Conservation (phyloP, 2,888 invertebrate genomes). For the Epicampocera succincta region DNA sequence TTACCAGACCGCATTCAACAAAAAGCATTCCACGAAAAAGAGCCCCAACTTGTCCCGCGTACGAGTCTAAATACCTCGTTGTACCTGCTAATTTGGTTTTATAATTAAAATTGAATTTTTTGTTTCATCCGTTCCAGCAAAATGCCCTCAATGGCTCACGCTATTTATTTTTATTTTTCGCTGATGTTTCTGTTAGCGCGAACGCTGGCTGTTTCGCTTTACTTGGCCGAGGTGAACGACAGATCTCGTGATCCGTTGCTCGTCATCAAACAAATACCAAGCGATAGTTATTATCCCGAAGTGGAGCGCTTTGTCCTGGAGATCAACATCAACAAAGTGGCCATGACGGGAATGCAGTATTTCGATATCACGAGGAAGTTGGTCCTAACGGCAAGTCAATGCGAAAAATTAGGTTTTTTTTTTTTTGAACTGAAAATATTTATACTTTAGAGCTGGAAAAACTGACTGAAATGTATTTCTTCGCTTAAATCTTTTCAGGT, state of each 20-base stretch:
- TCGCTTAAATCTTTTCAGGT: slow-evolving; percentile 78
- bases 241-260: slow-evolving; percentile 81
- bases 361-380: slow-evolving; percentile 79
- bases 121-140: slow-evolving; percentile 72
- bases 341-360: slow-evolving; percentile 79
- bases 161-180: slow-evolving; percentile 84
- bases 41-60: too few relatives aligned
- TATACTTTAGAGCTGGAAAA: too few relatives aligned
- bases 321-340: slow-evolving; percentile 76
- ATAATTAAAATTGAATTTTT: too few relatives aligned
- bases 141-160: slow-evolving; percentile 79
- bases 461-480: slow-evolving; percentile 3
- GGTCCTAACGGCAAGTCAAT: slow-evolving; percentile 75
- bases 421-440: too few relatives aligned
- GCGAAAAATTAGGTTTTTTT: background rate
- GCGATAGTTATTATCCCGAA: slow-evolving; percentile 81
- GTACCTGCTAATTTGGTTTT: too few relatives aligned
- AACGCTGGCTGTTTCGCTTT: slow-evolving; percentile 83
- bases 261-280: slow-evolving; percentile 81
- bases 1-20: too few relatives aligned
- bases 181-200: slow-evolving; percentile 83
- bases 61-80: too few relatives aligned
- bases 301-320: slow-evolving; percentile 78
- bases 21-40: too few relatives aligned
- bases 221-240: slow-evolving; percentile 83